Evolutionary conservation across 2,888 invertebrate species (phyloP).

Genomic region (Belgica antarctica): DNA sequence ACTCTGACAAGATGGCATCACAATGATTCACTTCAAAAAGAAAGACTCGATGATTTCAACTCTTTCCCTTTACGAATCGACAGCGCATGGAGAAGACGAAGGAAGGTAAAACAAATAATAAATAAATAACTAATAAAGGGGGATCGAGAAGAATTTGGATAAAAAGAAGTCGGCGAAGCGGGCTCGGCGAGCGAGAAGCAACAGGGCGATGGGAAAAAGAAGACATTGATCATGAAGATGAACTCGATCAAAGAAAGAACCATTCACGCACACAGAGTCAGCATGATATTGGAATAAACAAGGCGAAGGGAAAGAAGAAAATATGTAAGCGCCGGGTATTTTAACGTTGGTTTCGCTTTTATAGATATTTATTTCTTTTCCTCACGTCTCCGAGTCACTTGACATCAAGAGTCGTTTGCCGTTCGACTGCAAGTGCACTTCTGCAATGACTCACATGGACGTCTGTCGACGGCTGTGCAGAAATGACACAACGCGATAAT

Average conservation of each 20-base stretch:
- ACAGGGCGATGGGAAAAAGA: neutral
- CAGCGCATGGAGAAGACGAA: neutral
- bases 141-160: neutral
- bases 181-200: neutral
- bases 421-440: slow-evolving; percentile 1
- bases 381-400: no score
- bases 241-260: neutral
- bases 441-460: neutral
- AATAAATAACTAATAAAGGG: slow-evolving; percentile 21
- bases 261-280: neutral
- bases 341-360: neutral
- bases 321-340: slow-evolving; percentile 25
- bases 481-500: no score
- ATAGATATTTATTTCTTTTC: neutral
- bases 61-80: no score
- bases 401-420: neutral
- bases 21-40: neutral
- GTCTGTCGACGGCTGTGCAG: neutral
- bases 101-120: slow-evolving; percentile 20
- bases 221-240: slow-evolving; percentile 10
- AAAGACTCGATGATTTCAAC: no score
- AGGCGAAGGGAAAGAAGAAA: neutral
- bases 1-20: no score
- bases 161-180: neutral
- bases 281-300: neutral